phyloP scores from a whole-genome alignment of 1,140 invertebrate species.

The Saccostrea cuccullata region DNA sequence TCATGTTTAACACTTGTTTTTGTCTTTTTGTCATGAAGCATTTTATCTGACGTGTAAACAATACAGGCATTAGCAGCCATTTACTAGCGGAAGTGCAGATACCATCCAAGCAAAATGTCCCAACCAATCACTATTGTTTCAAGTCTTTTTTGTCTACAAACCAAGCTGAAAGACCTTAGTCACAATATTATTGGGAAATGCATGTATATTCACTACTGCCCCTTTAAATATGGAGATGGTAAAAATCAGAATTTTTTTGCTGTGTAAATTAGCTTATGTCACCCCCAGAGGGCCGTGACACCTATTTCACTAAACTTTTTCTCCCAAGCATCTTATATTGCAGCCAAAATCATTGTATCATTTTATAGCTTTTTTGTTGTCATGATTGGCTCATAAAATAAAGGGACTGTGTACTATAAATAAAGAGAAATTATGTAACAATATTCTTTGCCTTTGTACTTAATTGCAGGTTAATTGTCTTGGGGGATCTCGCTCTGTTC shows the following conservation, averaged over 20 bases:
- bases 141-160: background rate
- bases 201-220: background rate
- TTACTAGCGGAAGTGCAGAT: slow-evolving; percentile 28
- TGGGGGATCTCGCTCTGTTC: background rate
- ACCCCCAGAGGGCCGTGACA: background rate
- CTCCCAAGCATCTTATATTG: slow-evolving; percentile 11
- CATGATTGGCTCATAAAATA: slow-evolving; percentile 4
- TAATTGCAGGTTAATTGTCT: slow-evolving; percentile 34
- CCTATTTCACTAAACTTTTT: background rate
- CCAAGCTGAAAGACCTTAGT: slow-evolving; percentile 8
- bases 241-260: background rate
- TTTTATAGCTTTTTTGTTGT: slow-evolving; percentile 14
- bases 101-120: slow-evolving; percentile 15
- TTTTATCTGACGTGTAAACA: slow-evolving; percentile 17
- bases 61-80: background rate
- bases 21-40: slow-evolving; percentile 10
- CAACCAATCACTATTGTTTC: background rate
- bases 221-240: background rate
- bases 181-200: background rate
- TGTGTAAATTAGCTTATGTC: background rate
- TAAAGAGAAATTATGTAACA: slow-evolving; percentile 36
- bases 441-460: slow-evolving; percentile 28
- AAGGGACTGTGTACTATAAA: background rate
- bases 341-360: slow-evolving; percentile 8
- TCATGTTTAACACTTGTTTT: slow-evolving; percentile 5